Evolutionary conservation across 2,113 vertebrate genomes (phyloP).

Genomic region (Erythrolamprus reginae): DNA sequence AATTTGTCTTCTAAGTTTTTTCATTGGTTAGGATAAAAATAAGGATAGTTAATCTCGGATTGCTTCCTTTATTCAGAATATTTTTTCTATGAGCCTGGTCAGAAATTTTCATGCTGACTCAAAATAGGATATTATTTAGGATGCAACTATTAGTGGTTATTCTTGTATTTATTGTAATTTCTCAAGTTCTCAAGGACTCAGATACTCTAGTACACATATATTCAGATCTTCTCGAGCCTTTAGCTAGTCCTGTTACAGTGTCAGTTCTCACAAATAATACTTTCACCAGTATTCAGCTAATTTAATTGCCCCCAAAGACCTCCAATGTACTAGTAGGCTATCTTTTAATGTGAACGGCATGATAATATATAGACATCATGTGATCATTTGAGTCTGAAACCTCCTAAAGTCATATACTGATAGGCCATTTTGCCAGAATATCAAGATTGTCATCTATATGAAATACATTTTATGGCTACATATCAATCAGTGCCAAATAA

Average conservation of each 20-base stretch:
- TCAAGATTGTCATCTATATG: conserved; percentile 27
- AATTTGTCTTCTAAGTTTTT: not conserved
- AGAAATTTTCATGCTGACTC: not conserved
- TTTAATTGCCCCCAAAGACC: not conserved
- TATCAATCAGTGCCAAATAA: conserved; percentile 34
- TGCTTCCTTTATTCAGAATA: not conserved
- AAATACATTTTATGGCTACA: conserved; percentile 26
- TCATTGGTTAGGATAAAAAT: not conserved
- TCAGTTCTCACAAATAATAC: not conserved
- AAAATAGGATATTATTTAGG: not conserved
- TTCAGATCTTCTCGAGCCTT: not conserved
- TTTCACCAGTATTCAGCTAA: not conserved
- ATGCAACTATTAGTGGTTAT: not conserved
- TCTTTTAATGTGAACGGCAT: not conserved
- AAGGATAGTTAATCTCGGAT: not conserved
- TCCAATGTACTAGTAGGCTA: not conserved
- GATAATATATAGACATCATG: not conserved
- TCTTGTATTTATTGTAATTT: not conserved
- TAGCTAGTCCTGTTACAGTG: not conserved
- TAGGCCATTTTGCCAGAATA: not conserved
- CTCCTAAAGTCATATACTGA: not conserved
- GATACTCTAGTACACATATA: too few species aligned
- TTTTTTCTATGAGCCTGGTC: not conserved
- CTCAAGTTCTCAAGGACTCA: not conserved
- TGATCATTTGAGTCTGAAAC: not conserved